Conservation (phyloP, 1,140 invertebrate species). For the Leptopilina clavipes region DNA sequence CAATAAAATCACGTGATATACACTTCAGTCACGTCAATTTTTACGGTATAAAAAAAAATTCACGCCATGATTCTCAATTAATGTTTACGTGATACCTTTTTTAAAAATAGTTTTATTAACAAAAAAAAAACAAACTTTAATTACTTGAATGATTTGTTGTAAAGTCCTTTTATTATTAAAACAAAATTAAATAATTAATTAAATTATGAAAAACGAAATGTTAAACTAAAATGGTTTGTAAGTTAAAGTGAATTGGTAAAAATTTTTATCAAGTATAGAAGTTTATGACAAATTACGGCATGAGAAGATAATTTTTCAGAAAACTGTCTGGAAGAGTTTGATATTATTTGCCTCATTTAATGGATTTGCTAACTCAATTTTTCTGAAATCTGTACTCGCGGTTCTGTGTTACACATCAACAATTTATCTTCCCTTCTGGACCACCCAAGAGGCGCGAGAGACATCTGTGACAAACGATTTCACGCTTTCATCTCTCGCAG, state of each 20-base stretch:
- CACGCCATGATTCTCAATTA: neutral
- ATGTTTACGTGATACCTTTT: neutral
- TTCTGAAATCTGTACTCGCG: conserved; percentile 18
- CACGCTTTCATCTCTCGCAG: neutral
- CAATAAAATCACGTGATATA: no score
- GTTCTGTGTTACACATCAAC: neutral
- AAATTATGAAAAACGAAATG: no score
- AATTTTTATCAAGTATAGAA: no score
- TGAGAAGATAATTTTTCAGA: neutral
- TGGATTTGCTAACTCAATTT: conserved; percentile 17
- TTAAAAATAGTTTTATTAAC: no score
- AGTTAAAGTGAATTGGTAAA: no score
- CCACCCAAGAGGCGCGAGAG: neutral
- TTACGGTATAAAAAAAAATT: neutral
- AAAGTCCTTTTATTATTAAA: no score
- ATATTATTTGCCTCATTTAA: neutral
- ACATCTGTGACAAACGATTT: conserved; percentile 25
- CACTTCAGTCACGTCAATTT: neutral
- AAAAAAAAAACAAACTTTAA: no score
- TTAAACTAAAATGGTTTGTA: no score
- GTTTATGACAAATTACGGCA: neutral
- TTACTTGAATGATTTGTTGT: neutral
- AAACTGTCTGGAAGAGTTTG: neutral
- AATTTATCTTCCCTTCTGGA: conserved; percentile 11
- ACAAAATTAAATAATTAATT: no score